Conservation (phyloP, 2,113 vertebrate species). For the Steatornis caripensis region DNA sequence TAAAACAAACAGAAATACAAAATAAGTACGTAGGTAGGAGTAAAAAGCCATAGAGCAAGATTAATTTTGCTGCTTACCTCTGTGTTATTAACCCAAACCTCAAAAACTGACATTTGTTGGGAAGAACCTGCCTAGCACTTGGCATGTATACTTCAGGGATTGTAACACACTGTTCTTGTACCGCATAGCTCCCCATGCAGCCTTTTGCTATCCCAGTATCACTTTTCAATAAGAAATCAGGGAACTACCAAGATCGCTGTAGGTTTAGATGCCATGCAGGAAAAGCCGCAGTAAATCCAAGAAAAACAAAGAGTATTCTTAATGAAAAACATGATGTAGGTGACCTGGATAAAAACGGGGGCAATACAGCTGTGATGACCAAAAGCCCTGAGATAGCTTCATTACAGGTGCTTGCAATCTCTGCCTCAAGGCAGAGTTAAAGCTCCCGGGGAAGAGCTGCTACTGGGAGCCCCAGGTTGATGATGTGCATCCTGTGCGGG, state of each 20-base stretch:
- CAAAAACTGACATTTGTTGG: neutral
- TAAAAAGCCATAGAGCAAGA: neutral
- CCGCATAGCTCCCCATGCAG: neutral
- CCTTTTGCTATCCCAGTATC: neutral
- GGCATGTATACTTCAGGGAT: neutral
- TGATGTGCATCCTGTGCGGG: no score
- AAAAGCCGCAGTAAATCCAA: neutral
- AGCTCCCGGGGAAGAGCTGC: neutral
- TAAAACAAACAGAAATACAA: slow-evolving; percentile 1
- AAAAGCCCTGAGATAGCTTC: neutral
- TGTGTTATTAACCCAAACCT: slow-evolving; percentile 12
- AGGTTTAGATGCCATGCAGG: neutral
- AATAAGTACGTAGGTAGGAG: slow-evolving; percentile 8
- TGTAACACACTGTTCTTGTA: neutral
- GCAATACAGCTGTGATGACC: neutral
- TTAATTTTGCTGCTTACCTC: slow-evolving; percentile 44
- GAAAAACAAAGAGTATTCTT: neutral
- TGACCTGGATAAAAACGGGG: neutral
- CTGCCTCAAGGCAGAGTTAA: neutral
- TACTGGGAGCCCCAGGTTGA: neutral
- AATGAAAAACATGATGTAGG: neutral
- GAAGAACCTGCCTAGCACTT: neutral
- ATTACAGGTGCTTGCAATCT: neutral
- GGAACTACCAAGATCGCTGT: neutral
- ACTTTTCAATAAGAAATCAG: neutral